Base-by-base conservation (phyloP, 2,888 invertebrate genomes). In the Pandemis heparana region DNA sequence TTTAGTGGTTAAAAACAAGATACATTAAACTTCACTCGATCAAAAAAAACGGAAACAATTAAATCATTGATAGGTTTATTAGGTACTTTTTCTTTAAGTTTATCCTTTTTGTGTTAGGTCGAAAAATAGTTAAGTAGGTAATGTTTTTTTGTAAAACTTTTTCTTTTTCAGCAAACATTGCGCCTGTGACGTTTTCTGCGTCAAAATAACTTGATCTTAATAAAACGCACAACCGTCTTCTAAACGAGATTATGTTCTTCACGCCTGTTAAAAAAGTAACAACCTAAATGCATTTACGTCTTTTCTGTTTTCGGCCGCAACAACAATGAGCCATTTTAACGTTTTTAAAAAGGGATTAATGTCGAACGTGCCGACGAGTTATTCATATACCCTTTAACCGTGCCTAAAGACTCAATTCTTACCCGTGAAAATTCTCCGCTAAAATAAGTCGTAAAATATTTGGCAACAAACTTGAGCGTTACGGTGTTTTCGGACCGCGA, bases 311-410 rank as follows among this genome's bases (percentile, higher is more conserved):
- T 77, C 78, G 73, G 71, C 78, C 56, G 75, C 79, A 83, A 87
- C 85, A 88, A 88, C 87, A 89, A 88, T 79, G 83, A 77, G 79
- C 77, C 79, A 82, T 81, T 79, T 79, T 79, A 80, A 83, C 81
- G 82, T 84, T 84, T 43, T 86, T 87, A 84, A 88, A 71, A 74
- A 85, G 79, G 83, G 89, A 88, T 90, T 88, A 90, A 80, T 79
- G 82, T 84, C 83, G 70, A 78, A 75, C 71, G 75, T 75, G 74
- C 75, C 65, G 79, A 79, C 79, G 80, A 80, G 81, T 85, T 82
- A 82, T 82, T 86, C 79, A 74, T 77, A 76, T 76, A 80, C 78
- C 76, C 74, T 77, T 77, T 65, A 70, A 76, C 81, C 81, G 78
- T 81, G 81, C 80, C 82, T 80, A 81, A 81, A 82, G 77, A 61